Evolutionary conservation across 2,797 vertebrate species (phyloP).

Genomic region (Clarias laeviceps): DNA sequence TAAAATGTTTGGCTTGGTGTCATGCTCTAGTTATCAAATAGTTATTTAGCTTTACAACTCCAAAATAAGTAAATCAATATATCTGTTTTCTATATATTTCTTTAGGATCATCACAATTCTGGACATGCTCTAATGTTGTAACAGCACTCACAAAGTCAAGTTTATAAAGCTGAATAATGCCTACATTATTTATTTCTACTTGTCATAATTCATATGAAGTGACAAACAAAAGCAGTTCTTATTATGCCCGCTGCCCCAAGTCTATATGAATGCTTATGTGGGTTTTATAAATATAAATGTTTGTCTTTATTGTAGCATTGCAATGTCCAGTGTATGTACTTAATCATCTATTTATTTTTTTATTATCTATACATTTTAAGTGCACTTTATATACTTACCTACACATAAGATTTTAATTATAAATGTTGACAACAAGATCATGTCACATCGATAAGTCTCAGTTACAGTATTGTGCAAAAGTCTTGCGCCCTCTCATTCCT

Average conservation of each 20-base stretch:
- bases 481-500: no score
- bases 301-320: background rate
- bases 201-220: background rate
- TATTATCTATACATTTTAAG: background rate
- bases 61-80: background rate
- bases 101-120: background rate
- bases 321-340: background rate
- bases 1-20: conserved; percentile 7
- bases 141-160: background rate
- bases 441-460: no score
- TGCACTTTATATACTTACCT: no score
- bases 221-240: background rate
- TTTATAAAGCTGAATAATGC: background rate
- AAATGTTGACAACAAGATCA: no score
- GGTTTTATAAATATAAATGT: background rate
- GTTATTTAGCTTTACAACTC: background rate
- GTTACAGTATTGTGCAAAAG: no score
- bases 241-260: background rate
- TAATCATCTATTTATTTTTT: background rate
- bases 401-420: no score
- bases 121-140: no score
- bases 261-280: background rate
- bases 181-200: no score
- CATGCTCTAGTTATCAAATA: conserved; percentile 11
- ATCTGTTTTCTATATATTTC: background rate